Base-by-base conservation (phyloP, 2,113 vertebrate species). In the Aleadryas rufinucha region DNA sequence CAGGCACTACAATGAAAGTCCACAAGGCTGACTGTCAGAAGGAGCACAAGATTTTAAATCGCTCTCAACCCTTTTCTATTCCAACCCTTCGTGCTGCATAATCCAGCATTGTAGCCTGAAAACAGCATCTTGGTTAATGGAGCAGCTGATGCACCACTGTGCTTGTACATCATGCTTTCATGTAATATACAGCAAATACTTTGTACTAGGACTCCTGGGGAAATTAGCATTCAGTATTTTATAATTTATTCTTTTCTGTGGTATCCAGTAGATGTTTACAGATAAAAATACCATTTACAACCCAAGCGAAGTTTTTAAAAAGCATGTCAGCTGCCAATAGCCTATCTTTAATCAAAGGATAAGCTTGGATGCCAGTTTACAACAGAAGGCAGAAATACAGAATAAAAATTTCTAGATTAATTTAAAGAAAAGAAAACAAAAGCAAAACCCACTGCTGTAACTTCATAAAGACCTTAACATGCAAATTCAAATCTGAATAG, bases 141-240 rank as follows among this genome's bases (percentile, higher is more conserved):
- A 77, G 39, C 17, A 71, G 82, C 28, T 61, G 44, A 78, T 41
- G 65, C 21, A 64, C 35, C 61, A 42, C 1, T 0, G 16, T 26
- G 49, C n/a, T 37, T 4, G 3, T 5, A 27, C 18, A 33, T 27
- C 7, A 7, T 1, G 1, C 11, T 65, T 26, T 22, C 54, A 31
- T 0, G 4, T 15, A 39, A 49, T 3, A 45, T 0, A 2, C 23
- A 42, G 30, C 20, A 69, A 61, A 69, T 23, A 50, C 22, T 42
- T 72, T 12, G 39, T 30, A 72, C 23, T 21, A 21, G 35, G 22
- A 35, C 24, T 39, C 28, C 54, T 23, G 23, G 12, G 37, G 13
- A 90, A 45, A 68, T 24, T 30, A 63, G 19, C 31, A 18, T 41
- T 50, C 54, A 24, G 21, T 47, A 44, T 13, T 45, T 12, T 52